Percentiles rank a stretch among this genome's conserved stretches.
Conservation (phyloP, 1,140 invertebrate species). For the Sitodiplosis mosellana region DNA sequence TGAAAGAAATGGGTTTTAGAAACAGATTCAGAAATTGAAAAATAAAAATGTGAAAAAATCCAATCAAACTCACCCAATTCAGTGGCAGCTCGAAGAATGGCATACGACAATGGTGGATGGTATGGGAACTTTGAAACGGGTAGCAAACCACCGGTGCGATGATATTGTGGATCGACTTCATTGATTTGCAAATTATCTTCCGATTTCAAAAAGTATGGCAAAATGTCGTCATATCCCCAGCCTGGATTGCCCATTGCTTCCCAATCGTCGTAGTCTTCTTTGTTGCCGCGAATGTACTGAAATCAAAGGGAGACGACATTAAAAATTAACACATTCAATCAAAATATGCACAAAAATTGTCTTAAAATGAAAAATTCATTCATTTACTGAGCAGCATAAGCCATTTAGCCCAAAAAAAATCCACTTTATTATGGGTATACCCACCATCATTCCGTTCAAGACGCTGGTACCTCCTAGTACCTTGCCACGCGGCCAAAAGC, state of each 20-base stretch:
- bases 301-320: no score
- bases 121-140: slow-evolving; percentile 71
- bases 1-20: slow-evolving; percentile 4
- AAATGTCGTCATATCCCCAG: slow-evolving; percentile 77
- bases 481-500: slow-evolving; percentile 72
- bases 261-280: slow-evolving; percentile 83
- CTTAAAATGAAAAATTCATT: no score
- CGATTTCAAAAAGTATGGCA: slow-evolving; percentile 74
- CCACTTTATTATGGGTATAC: no score
- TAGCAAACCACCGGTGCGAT: slow-evolving; percentile 55
- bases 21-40: not conserved
- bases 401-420: no score
- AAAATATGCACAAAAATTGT: no score
- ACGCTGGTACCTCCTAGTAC: slow-evolving; percentile 82
- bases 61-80: slow-evolving; percentile 40
- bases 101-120: slow-evolving; percentile 63
- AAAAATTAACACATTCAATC: no score
- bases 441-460: slow-evolving; percentile 93
- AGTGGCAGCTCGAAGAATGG: slow-evolving; percentile 64
- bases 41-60: not conserved
- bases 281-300: slow-evolving; percentile 68
- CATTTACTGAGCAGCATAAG: no score
- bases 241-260: slow-evolving; percentile 64
- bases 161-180: slow-evolving; percentile 54
- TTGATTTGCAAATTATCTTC: slow-evolving; percentile 66